These are phyloP conservation scores for Orientallactaga bullata DNA, from an alignment of 2,113 vertebrate genomes.

Conservation along the genomic window DNA sequence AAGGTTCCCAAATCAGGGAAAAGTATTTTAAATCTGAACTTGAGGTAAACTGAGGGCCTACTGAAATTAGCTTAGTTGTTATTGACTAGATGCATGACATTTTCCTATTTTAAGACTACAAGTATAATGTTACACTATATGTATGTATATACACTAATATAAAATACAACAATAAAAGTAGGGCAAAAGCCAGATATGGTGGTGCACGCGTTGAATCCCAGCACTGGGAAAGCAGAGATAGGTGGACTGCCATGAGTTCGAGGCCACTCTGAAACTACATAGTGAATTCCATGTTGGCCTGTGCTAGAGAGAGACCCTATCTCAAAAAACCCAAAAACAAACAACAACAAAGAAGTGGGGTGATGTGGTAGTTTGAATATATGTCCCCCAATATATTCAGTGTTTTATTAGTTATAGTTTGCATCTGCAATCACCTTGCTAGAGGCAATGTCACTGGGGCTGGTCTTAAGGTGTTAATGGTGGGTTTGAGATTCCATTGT, in stretches of 20 bases:
- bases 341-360: no score
- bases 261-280: not conserved
- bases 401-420: no score
- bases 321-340: not conserved
- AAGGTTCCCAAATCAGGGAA: constrained; percentile 52
- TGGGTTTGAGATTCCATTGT: no score
- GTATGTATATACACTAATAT: not conserved
- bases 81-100: not conserved
- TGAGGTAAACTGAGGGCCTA: constrained; percentile 42
- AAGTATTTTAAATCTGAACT: constrained; percentile 43
- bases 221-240: not conserved
- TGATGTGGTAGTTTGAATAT: no score
- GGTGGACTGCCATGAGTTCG: not conserved
- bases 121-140: not conserved
- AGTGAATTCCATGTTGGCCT: not conserved
- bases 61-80: constrained; percentile 21
- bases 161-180: not conserved
- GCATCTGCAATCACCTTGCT: no score
- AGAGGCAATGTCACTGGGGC: no score
- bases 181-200: not conserved
- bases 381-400: no score
- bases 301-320: not conserved
- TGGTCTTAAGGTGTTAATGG: no score
- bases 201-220: not conserved
- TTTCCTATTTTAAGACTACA: constrained; percentile 43